Percentiles rank a stretch among this genome's conserved stretches.
These are phyloP conservation scores for Echinarachnius parma DNA, from an alignment of 53 echinoderm and acorn worm species.

Conservation along the genomic window DNA sequence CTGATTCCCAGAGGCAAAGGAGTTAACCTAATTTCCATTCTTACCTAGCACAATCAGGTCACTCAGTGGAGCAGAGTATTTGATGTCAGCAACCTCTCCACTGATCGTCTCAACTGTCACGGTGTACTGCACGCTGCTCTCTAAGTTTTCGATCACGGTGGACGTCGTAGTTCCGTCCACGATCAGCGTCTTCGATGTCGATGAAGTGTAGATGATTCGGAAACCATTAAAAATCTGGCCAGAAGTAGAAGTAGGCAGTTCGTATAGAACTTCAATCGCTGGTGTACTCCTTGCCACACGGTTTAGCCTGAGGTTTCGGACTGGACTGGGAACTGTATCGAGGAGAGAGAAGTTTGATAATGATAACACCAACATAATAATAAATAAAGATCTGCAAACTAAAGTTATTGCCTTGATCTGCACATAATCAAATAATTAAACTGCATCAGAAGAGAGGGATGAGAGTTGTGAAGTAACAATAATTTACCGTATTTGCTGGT, in stretches of 20 bases:
- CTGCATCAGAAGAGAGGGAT: no score
- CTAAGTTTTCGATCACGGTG: neutral
- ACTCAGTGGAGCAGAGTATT: neutral
- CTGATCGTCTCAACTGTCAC: constrained; percentile 5
- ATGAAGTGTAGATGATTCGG: neutral
- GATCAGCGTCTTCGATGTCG: neutral
- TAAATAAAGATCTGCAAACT: no score
- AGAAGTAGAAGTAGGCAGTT: neutral
- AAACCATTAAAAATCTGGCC: neutral
- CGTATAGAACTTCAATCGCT: neutral
- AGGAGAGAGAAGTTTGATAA: no score
- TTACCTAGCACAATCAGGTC: neutral
- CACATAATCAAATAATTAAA: no score
- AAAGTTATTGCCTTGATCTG: no score
- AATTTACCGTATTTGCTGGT: no score
- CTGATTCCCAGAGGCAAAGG: no score
- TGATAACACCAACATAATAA: no score
- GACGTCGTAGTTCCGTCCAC: neutral
- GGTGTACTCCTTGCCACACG: neutral
- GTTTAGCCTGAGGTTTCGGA: no score
- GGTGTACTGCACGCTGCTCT: neutral
- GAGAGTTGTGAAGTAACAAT: no score
- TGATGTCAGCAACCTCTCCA: constrained; percentile 5
- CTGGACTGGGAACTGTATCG: no score
- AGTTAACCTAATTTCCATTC: no score